Base-by-base conservation (phyloP, 2,113 vertebrate genomes). In the Crotalus viridis region DNA sequence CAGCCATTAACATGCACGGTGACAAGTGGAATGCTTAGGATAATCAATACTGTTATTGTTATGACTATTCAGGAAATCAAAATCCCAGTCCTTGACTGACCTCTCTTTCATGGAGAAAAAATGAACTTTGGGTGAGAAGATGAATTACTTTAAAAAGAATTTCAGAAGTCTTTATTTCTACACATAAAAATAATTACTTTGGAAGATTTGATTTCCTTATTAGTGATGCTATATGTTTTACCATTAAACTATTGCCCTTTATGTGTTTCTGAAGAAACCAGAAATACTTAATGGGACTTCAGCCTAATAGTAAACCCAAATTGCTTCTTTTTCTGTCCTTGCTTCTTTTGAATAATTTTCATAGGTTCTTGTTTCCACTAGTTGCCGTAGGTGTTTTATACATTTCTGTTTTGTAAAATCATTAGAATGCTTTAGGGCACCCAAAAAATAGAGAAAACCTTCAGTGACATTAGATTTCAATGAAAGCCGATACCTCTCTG, bases 1-100 rank as follows among this genome's bases (percentile, higher is more conserved):
- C 92, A 94, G 91, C 10, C 92, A 55, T 91, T 94, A 92, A 12
- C 85, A 28, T 87, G 48, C 9, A 0, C 0, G 43, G 26, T 69
- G 87, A 48, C 33, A 88, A 39, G 33, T 89, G 88, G 92, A 96
- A 91, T 85, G 0, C 2, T 91, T 92, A 56, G 52, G 69, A 64
- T 94, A 93, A 94, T 91, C 89, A 92, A 90, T 88, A 91, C 74
- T 33, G 81, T 52, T 9, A 39, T 74, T 95, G 90, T 92, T 54
- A 59, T 43, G 39, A 8, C 1, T 52, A 33, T 59, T 93, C 28
- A 59, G 26, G 51, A 91, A 6, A 1, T 90, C 87, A 61, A 51
- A 87, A 26, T 2, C 55, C 26, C 55, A 46, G 90, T 17, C 46
- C 56, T 94, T 85, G 48, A 19, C 24, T n/a, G 57, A 89, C 54